These are phyloP conservation scores for Fopius arisanus DNA, from an alignment of 1,140 invertebrate species.

Conservation along the genomic window DNA sequence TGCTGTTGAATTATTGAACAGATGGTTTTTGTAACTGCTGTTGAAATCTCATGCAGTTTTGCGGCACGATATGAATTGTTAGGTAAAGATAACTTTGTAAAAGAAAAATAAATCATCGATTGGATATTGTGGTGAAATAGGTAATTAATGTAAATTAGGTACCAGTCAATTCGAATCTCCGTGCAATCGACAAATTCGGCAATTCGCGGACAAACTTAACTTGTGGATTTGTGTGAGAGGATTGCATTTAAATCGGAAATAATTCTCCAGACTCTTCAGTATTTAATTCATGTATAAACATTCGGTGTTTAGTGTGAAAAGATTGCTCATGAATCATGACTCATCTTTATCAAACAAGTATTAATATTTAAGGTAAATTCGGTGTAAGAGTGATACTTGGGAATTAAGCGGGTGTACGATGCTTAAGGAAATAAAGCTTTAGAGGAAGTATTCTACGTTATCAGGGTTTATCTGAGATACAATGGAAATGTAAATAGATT, in stretches of 20 bases:
- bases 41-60: slow-evolving; percentile 35
- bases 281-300: slow-evolving; percentile 2
- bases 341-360: neutral
- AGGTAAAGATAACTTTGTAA: slow-evolving; percentile 46
- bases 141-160: neutral
- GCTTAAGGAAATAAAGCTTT: neutral
- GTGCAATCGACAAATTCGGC: neutral
- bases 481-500: neutral
- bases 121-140: neutral
- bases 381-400: neutral
- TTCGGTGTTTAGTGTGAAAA: slow-evolving; percentile 3
- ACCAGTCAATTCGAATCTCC: neutral
- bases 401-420: neutral
- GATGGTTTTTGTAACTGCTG: slow-evolving; percentile 13
- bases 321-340: neutral
- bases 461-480: neutral
- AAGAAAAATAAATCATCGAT: slow-evolving; percentile 8
- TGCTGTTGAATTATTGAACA: neutral
- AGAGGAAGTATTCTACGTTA: neutral
- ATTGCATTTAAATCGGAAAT: neutral
- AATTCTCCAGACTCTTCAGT: neutral
- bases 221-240: neutral
- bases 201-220: neutral
- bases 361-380: neutral
- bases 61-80: slow-evolving; percentile 56